Base-by-base conservation (phyloP, 2,888 invertebrate genomes). In the Ormyrus thymus region DNA sequence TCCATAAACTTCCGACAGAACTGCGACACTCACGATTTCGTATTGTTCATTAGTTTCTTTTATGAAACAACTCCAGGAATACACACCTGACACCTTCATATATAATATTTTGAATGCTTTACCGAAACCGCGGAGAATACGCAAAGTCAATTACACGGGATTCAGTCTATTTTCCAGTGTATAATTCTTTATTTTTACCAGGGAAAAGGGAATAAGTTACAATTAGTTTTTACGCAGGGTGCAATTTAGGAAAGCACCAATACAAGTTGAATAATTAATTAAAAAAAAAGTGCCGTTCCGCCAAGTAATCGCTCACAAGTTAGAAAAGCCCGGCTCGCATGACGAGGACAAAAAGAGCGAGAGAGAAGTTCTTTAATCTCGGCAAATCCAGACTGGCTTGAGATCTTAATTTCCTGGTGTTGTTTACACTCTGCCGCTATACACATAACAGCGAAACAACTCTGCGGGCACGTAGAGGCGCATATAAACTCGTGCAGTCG, bases 381-480 rank as follows among this genome's bases (percentile, higher is more conserved):
- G 61, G n/a, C 61, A 46, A 61, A 61, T 43, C 46, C n/a, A 45
- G 43, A n/a, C 45, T 7, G 61, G 61, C 61, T 45, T 7, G 61
- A 45, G 46, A 61, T 61, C 61, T 61, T 61, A 61, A 61, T 61
- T 61, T 61, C 61, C n/a, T 45, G 46, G 46, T 7, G 11, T 61
- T 61, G 46, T 61, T 61, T 61, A 61, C n/a, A 45, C 45, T 46
- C 58, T 8, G 8, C 11, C 45, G 29, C 15, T n/a, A 5, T 10
- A 8, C 56, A n/a, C 13, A 7, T 15, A 56, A 13, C 58, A 15
- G 9, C 9, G 6, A 15, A 58, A 58, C 29, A 29, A 29, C 58
- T 13, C n/a, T 45, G 4, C 6, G 6, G 11, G 58, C 8, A 10
- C 58, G 29, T 7, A 55, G 11, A 69, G 29, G 29, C 29, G 29